Conservation (phyloP, 1,140 invertebrate genomes). For the Cydia splendana region DNA sequence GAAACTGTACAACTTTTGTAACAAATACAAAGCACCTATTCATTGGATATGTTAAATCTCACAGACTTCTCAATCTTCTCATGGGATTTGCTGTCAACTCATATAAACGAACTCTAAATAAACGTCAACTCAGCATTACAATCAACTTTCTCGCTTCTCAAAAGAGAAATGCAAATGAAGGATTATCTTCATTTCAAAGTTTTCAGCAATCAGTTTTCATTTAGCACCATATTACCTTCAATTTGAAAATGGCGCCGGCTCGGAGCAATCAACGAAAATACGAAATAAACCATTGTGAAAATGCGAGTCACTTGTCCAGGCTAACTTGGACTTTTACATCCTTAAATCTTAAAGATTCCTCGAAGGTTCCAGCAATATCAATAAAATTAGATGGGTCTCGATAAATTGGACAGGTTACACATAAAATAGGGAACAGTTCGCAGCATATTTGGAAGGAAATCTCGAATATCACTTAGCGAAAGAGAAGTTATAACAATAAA, state of each 20-base stretch:
- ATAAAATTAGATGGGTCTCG: slow-evolving; percentile 39
- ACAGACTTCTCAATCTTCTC: neutral
- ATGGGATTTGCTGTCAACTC: neutral
- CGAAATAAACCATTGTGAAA: slow-evolving; percentile 46
- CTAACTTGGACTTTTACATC: slow-evolving; percentile 39
- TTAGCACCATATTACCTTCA: slow-evolving; percentile 55
- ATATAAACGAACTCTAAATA: neutral
- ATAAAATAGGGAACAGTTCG: slow-evolving; percentile 60
- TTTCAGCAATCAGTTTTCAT: slow-evolving; percentile 45
- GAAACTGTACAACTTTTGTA: too few relatives aligned
- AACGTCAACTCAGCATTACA: neutral
- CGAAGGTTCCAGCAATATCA: slow-evolving; percentile 2
- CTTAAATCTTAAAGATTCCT: slow-evolving; percentile 23
- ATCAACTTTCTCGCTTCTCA: slow-evolving; percentile 1
- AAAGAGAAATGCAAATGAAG: slow-evolving; percentile 21
- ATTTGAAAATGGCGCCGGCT: slow-evolving; percentile 51
- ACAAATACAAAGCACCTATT: too few relatives aligned
- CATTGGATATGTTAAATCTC: too few relatives aligned
- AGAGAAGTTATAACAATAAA: slow-evolving; percentile 75
- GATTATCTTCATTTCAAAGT: slow-evolving; percentile 23
- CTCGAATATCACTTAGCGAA: slow-evolving; percentile 75
- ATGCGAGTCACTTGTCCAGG: slow-evolving; percentile 39
- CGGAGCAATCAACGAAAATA: slow-evolving; percentile 56
- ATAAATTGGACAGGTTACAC: slow-evolving; percentile 48
- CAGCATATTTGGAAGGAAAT: slow-evolving; percentile 68